Base-by-base conservation (phyloP, 2,797 vertebrate species). In the Tenualosa thibaudeaui region DNA sequence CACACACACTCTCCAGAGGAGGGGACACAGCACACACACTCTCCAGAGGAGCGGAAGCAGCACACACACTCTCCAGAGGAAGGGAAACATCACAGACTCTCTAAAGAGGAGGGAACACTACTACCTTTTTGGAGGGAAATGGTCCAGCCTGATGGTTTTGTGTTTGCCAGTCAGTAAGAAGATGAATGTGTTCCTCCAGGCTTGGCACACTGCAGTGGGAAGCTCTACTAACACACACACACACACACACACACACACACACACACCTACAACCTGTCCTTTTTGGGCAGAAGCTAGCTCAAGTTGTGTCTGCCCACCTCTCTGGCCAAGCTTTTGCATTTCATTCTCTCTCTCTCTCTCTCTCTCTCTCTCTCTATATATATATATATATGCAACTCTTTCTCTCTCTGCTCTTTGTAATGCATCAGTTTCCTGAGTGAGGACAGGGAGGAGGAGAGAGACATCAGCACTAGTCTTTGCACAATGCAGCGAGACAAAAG, bases 401-500 rank as follows among this genome's bases (percentile, higher is more conserved):
- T 40, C 24, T 54, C 31, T n/a, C 37, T 22, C 58, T 54, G 49
- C 24, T 68, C 75, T 65, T 65, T 54, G 62, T 49, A 19, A 56
- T 58, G 2, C 56, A 22, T 82, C 43, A 50, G 46, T 83, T 81
- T 37, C 54, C 22, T 51, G 37, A 31, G 49, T 0, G 58, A 5
- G 37, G 68, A 40, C 22, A n/a, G 37, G 22, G 17, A 10, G 37
- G 81, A 62, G 58, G 83, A 86, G 68, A 84, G 81, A 88, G 85
- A 82, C 83, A 87, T 87, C 86, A 82, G 37, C n/a, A 24, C 50
- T 86, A 88, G 92, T 92, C 88, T 93, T 83, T 83, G 85, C 84
- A 88, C 92, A 91, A 92, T 88, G 88, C 85, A 86, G 82, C 89
- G 87, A 87, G 89, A 91, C 60, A 49, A 89, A 89, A 89, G 87